Evolutionary conservation across 2,797 vertebrate genomes (phyloP).

Genomic region (Choloepus didactylus): DNA sequence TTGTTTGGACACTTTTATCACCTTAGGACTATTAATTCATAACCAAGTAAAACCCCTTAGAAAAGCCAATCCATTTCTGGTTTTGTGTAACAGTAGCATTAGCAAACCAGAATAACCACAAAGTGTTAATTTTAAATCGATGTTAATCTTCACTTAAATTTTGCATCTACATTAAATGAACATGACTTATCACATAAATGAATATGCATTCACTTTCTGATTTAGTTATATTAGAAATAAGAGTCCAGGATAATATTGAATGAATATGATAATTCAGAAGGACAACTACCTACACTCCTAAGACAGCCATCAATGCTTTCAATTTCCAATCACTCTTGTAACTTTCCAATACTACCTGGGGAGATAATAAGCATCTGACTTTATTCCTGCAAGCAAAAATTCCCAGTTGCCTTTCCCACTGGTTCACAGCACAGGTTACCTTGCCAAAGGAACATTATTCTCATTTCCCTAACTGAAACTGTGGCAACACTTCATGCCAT

Average conservation of each 20-base stretch:
- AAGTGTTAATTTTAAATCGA: not conserved
- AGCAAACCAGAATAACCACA: not conserved
- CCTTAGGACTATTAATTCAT: too few relatives aligned
- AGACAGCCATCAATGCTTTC: not conserved
- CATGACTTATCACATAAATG: not conserved
- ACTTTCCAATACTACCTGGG: not conserved
- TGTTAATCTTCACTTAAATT: not conserved
- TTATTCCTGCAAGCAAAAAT: not conserved
- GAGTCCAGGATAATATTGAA: not conserved
- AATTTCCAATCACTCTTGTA: not conserved
- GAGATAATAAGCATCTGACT: not conserved
- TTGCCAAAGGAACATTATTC: not conserved
- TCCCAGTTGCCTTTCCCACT: not conserved
- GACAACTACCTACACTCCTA: not conserved
- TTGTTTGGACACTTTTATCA: too few relatives aligned
- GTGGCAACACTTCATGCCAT: not conserved
- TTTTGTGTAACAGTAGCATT: too few relatives aligned
- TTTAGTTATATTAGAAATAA: not conserved
- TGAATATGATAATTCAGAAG: not conserved
- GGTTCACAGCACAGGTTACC: not conserved
- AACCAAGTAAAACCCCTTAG: too few relatives aligned
- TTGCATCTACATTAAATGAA: not conserved
- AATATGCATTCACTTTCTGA: not conserved
- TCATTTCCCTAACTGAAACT: not conserved
- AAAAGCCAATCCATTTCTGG: too few relatives aligned